A percentile compares a stretch with the other conserved stretches of the same genome.
Evolutionary conservation across 2,113 vertebrate genomes (phyloP).

Genomic region (Ornithorhynchus anatinus): DNA sequence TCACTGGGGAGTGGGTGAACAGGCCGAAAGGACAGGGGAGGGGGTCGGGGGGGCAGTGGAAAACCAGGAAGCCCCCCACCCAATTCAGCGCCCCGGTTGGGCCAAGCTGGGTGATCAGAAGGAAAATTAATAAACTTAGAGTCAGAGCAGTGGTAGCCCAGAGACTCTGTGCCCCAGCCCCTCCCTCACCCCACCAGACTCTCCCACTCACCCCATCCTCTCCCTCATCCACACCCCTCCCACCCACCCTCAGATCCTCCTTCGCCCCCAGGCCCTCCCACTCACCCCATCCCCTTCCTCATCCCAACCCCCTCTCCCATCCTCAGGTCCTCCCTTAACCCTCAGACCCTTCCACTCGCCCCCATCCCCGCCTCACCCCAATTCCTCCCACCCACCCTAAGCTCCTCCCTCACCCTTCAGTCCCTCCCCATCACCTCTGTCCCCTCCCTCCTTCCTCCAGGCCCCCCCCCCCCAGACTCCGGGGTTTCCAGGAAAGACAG

Average conservation of each 20-base stretch:
- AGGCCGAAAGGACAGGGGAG: too few species aligned
- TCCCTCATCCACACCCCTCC: background rate
- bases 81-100: background rate
- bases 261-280: background rate
- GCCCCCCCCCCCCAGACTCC: background rate
- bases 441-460: background rate
- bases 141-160: too few species aligned
- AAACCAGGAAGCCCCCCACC: fast-evolving
- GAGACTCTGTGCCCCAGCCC: fast-evolving
- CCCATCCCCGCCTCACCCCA: background rate
- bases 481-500: background rate
- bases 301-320: background rate
- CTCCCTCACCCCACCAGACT: constrained; percentile 2
- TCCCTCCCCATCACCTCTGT: background rate
- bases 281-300: background rate
- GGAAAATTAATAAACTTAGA: too few species aligned
- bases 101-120: too few species aligned
- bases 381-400: background rate
- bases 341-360: background rate
- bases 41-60: fast-evolving
- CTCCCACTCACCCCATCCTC: background rate
- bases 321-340: background rate
- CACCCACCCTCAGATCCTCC: background rate
- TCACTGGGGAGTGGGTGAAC: background rate
- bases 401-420: background rate